These are phyloP conservation scores for Actinia tenebrosa DNA, from an alignment of 64 coral and sea anemone species.

Conservation along the genomic window DNA sequence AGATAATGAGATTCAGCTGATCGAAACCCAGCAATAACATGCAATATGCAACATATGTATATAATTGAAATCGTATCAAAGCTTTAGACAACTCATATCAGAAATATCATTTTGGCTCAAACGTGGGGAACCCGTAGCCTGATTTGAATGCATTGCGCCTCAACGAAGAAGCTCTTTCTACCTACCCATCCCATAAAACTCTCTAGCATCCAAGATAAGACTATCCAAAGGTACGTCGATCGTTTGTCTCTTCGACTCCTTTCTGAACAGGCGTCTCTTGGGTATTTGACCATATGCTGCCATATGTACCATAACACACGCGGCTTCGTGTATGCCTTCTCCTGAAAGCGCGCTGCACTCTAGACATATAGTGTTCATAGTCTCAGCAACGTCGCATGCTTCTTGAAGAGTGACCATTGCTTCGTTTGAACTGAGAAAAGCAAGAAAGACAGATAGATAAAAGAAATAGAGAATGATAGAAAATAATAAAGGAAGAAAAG, in stretches of 20 bases:
- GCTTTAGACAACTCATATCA: too few relatives aligned
- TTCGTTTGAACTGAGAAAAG: not conserved
- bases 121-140: too few relatives aligned
- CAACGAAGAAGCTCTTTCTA: not conserved
- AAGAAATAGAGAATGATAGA: not conserved
- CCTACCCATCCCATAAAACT: slow-evolving; percentile 10
- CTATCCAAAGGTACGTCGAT: not conserved
- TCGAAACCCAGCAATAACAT: too few relatives aligned
- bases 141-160: too few relatives aligned
- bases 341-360: not conserved
- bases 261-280: not conserved
- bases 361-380: not conserved
- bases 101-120: too few relatives aligned
- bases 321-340: not conserved
- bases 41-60: too few relatives aligned
- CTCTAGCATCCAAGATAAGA: not conserved
- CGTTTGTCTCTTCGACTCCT: not conserved
- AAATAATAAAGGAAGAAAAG: not conserved
- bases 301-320: not conserved
- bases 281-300: not conserved
- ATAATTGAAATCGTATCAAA: too few relatives aligned
- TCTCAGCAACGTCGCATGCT: not conserved
- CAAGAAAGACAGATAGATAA: not conserved
- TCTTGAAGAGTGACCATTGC: not conserved
- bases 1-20: too few relatives aligned